These are phyloP conservation scores for Lasioglossum lativentre DNA, from an alignment of 2,888 invertebrate species.

Conservation along the genomic window DNA sequence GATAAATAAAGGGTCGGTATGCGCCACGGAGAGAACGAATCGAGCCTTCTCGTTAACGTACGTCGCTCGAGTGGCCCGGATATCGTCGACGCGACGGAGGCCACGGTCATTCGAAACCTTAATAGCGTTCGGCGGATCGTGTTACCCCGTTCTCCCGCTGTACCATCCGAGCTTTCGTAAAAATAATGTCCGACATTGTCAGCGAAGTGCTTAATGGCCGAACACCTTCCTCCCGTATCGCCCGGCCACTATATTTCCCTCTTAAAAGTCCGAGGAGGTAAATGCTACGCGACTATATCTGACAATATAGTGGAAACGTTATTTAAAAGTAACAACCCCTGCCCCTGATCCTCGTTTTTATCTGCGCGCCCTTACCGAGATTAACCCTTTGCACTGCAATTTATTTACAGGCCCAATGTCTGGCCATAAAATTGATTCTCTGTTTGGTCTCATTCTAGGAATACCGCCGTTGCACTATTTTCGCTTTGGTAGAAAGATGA, in stretches of 20 bases:
- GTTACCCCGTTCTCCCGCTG: constrained; percentile 34
- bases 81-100: constrained; percentile 12
- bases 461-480: not conserved
- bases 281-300: not conserved
- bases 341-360: not conserved
- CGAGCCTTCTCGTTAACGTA: constrained; percentile 17
- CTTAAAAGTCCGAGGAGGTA: not conserved
- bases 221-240: not conserved
- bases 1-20: constrained; percentile 27
- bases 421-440: not conserved
- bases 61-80: constrained; percentile 26
- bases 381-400: not conserved
- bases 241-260: not conserved
- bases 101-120: constrained; percentile 51
- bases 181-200: constrained; percentile 14
- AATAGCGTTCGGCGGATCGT: constrained; percentile 49
- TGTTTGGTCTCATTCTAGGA: not conserved
- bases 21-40: constrained; percentile 5
- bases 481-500: not conserved
- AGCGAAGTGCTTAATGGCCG: constrained; percentile 3
- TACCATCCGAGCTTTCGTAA: not conserved
- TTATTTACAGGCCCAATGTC: not conserved
- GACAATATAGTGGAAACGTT: not conserved
- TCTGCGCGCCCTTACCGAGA: not conserved
- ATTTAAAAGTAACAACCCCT: not conserved